A percentile compares a stretch with the other conserved stretches of the same genome.
Evolutionary conservation across 2,888 invertebrate genomes (phyloP).

Genomic region (Harmothoe impar): DNA sequence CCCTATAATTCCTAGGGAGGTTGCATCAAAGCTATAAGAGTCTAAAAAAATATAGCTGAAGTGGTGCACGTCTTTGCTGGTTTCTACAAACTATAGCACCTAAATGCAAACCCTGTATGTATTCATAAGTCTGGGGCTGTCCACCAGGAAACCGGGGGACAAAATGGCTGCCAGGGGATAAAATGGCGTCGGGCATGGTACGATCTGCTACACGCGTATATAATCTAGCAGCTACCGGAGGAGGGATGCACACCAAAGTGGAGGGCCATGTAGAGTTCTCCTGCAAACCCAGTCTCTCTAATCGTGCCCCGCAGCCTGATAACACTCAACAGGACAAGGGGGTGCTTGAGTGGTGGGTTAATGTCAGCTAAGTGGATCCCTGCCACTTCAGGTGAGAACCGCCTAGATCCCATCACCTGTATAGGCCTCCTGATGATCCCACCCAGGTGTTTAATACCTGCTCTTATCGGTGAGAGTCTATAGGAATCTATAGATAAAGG

Average conservation of each 20-base stretch:
- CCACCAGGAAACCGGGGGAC: too few relatives aligned
- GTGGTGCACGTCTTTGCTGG: too few relatives aligned
- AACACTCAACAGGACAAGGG: neutral
- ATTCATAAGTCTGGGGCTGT: too few relatives aligned
- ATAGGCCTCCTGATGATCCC: neutral
- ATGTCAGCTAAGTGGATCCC: conserved; percentile 46
- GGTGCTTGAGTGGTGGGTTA: conserved; percentile 35
- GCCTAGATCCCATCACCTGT: neutral
- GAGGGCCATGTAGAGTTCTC: neutral
- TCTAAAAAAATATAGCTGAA: too few relatives aligned
- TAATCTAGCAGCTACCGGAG: neutral
- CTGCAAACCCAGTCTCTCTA: neutral
- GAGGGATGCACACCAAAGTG: neutral
- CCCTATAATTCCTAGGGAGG: too few relatives aligned
- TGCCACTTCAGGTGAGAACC: neutral
- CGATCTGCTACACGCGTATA: too few relatives aligned
- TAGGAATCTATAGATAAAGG: neutral
- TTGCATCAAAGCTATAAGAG: too few relatives aligned
- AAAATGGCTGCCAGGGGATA: too few relatives aligned
- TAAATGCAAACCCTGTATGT: too few relatives aligned
- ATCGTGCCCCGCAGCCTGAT: conserved; percentile 31
- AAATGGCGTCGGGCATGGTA: too few relatives aligned
- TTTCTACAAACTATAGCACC: too few relatives aligned
- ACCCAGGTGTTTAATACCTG: conserved; percentile 28
- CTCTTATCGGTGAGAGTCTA: neutral